Evolutionary conservation across 2,113 vertebrate species (phyloP).

Genomic region (Festucalex cinctus): DNA sequence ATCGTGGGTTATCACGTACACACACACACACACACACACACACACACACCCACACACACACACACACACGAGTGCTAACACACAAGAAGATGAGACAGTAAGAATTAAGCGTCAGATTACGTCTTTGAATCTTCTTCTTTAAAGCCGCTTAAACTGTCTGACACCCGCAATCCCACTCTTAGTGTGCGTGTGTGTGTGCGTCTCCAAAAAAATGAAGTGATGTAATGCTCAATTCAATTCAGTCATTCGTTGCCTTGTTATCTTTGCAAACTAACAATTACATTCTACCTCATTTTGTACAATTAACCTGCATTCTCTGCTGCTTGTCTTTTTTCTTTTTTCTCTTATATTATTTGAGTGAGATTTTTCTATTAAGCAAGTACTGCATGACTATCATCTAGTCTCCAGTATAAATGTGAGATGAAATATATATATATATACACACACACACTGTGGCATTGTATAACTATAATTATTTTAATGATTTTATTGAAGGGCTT

Average conservation of each 20-base stretch:
- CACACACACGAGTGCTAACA: slow-evolving; percentile 25
- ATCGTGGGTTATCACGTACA: slow-evolving; percentile 22
- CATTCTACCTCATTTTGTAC: background rate
- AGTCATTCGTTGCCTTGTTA: slow-evolving; percentile 18
- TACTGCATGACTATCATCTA: background rate
- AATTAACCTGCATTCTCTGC: background rate
- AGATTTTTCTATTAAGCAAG: slow-evolving; percentile 11
- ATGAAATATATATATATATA: background rate
- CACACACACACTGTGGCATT: too few relatives aligned
- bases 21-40: slow-evolving; percentile 19
- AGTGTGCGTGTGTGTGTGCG: slow-evolving; percentile 11
- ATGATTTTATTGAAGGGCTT: too few relatives aligned
- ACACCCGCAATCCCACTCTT: slow-evolving; percentile 39
- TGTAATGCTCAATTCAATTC: slow-evolving; percentile 41
- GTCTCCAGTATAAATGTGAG: background rate
- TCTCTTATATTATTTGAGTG: background rate
- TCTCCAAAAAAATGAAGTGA: slow-evolving; percentile 44
- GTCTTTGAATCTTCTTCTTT: slow-evolving; percentile 45
- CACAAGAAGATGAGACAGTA: slow-evolving; percentile 12
- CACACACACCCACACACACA: slow-evolving; percentile 18
- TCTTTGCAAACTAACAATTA: background rate
- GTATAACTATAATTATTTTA: too few relatives aligned
- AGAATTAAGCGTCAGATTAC: slow-evolving; percentile 57
- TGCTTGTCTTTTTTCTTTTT: background rate
- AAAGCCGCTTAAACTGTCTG: slow-evolving; percentile 57